A percentile compares a stretch with the other conserved stretches of the same genome.
Evolutionary conservation across 2,113 vertebrate genomes (phyloP).

Genomic region (Calonectris borealis): DNA sequence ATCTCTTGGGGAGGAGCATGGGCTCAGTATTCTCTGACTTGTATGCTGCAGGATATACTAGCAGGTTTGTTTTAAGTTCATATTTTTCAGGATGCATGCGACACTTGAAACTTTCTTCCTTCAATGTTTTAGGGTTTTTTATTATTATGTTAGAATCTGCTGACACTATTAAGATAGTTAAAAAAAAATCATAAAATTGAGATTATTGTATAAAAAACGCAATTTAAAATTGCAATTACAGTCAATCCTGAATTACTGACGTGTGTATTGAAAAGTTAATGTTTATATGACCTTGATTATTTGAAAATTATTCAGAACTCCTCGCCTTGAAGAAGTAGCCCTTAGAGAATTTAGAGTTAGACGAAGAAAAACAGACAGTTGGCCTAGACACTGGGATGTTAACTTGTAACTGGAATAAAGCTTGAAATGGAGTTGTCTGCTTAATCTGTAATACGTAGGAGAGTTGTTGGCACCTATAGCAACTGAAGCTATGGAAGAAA

Average conservation of each 20-base stretch:
- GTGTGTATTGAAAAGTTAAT: not conserved
- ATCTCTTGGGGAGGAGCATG: conserved; percentile 99
- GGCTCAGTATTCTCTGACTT: conserved; percentile 98
- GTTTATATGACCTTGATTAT: not conserved
- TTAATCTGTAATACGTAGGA: conserved; percentile 70
- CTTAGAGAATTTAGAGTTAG: not conserved
- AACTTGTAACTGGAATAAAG: not conserved
- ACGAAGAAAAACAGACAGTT: not conserved
- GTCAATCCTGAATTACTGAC: not conserved
- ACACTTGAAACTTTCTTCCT: not conserved
- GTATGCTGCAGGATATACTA: conserved; percentile 98
- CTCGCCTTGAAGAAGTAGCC: not conserved
- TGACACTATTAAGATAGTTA: not conserved
- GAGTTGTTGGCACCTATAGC: conserved; percentile 88
- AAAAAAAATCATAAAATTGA: not conserved
- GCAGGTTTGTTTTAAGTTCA: conserved; percentile 80
- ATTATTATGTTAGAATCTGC: not conserved
- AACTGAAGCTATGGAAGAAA: conserved; percentile 91
- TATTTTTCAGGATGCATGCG: not conserved
- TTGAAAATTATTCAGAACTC: not conserved
- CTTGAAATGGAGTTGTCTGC: not conserved
- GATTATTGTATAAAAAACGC: not conserved
- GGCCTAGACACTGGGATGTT: not conserved
- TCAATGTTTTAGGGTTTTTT: not conserved
- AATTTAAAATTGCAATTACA: not conserved